These are phyloP conservation scores for Pachyramphus minor DNA, from an alignment of 2,113 vertebrate species.

Conservation along the genomic window DNA sequence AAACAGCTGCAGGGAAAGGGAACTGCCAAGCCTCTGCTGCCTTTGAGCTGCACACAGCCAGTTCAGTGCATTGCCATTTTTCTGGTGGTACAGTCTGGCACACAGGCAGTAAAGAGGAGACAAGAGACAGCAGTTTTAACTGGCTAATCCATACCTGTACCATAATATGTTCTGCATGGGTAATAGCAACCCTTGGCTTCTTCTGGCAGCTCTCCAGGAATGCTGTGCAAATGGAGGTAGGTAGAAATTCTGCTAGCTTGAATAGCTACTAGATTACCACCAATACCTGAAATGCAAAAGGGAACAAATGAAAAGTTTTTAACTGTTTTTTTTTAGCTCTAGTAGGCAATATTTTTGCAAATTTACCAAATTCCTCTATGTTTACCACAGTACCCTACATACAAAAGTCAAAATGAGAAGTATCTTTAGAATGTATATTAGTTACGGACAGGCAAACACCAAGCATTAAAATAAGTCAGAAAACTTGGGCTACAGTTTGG, in stretches of 20 bases:
- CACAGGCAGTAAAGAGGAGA: neutral
- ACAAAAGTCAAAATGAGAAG: neutral
- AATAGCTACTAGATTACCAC: constrained; percentile 96
- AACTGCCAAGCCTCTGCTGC: neutral
- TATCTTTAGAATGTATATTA: neutral
- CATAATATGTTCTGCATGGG: constrained; percentile 90
- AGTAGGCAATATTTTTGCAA: neutral
- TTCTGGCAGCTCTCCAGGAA: constrained; percentile 89
- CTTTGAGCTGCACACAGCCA: neutral
- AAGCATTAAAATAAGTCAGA: neutral
- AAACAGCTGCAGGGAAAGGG: neutral
- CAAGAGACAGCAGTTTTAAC: neutral
- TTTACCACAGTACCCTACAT: neutral
- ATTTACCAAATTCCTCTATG: neutral
- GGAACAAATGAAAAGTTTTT: neutral
- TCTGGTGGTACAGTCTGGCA: neutral
- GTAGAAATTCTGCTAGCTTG: constrained; percentile 98
- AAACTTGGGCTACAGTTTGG: neutral
- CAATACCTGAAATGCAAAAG: constrained; percentile 82
- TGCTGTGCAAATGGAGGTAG: constrained; percentile 89
- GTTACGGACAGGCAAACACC: neutral
- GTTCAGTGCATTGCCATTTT: neutral
- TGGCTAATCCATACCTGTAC: constrained; percentile 77
- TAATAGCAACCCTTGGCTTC: constrained; percentile 89
- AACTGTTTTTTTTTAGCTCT: neutral